phyloP scores from a whole-genome alignment of 2,113 vertebrate genomes.

The Cricetomys ansorgei region DNA sequence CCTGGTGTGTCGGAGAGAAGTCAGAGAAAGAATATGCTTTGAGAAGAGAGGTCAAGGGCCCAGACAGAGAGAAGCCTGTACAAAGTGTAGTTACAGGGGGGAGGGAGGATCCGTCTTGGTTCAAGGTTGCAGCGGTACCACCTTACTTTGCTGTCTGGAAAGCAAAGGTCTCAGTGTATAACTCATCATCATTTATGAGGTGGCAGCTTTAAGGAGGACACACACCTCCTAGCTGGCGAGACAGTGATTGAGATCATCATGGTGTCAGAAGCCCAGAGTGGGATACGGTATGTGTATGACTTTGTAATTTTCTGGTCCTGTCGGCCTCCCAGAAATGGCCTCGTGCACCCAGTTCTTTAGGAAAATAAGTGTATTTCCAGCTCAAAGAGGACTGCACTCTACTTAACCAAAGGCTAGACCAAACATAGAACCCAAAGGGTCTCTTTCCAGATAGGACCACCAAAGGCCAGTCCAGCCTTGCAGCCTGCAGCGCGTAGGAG shows the following conservation, averaged over 20 bases:
- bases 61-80: background rate
- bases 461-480: background rate
- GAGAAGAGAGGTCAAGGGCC: background rate
- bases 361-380: background rate
- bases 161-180: background rate
- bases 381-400: background rate
- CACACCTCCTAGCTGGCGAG: background rate
- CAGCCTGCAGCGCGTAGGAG: background rate
- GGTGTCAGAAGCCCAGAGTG: rapidly evolving
- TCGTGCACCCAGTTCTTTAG: background rate
- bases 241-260: background rate
- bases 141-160: background rate
- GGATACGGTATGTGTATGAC: background rate
- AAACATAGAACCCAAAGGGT: background rate
- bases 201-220: background rate
- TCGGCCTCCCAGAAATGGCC: background rate
- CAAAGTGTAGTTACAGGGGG: background rate
- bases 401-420: background rate
- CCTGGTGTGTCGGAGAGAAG: background rate
- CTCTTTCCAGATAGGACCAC: background rate
- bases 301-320: background rate
- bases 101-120: background rate
- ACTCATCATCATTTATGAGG: background rate
- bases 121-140: background rate
- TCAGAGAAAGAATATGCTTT: background rate